Evolutionary conservation across 2,113 vertebrate genomes (phyloP), one percentile per base, ranked within the genome.

Genomic region (Ancistrus triradiatus): DNA sequence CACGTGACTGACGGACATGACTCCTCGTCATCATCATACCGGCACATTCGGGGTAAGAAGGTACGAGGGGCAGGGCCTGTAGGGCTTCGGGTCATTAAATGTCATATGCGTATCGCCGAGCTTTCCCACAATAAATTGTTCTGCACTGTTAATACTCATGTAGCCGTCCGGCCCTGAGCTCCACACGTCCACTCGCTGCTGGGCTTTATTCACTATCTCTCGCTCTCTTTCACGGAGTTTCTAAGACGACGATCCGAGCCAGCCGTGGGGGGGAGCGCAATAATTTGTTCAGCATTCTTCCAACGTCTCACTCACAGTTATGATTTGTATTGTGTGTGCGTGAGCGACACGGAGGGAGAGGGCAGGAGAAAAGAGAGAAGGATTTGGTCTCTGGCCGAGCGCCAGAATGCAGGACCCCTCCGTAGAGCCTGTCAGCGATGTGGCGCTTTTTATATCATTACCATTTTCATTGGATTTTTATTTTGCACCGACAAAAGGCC

Each of bases 401-500:
- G 76, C 74, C 77, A 67, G 48, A 61, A 66, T 68, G 69, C 80
- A 51, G 60, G 57, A 63, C 53, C 76, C 77, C 74, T 68, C 60
- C 66, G 44, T 65, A 63, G 75, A 77, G 75, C 72, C 68, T 74
- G 69, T 79, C 76, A 78, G 74, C 78, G 72, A 74, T 77, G 61
- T 74, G 63, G 31, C 72, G 73, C 77, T 72, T 88, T 86, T 85
- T 76, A 80, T 84, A 84, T 81, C 82, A 90, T 90, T 88, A 89
- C 81, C 87, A 88, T 89, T 82, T 89, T 88, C 88, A 90, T 89
- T 90, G 85, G 87, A 89, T 89, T 88, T 88, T 87, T 87, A 88
- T 87, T 89, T 83, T 75, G 65, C 75, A 37, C 72, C 73, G 77
- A 88, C 81, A 88, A 90, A 87, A 75, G 80, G 59, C 66, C 84